Conservation (phyloP, 2,113 vertebrate species). For the Protobothrops flavoviridis region DNA sequence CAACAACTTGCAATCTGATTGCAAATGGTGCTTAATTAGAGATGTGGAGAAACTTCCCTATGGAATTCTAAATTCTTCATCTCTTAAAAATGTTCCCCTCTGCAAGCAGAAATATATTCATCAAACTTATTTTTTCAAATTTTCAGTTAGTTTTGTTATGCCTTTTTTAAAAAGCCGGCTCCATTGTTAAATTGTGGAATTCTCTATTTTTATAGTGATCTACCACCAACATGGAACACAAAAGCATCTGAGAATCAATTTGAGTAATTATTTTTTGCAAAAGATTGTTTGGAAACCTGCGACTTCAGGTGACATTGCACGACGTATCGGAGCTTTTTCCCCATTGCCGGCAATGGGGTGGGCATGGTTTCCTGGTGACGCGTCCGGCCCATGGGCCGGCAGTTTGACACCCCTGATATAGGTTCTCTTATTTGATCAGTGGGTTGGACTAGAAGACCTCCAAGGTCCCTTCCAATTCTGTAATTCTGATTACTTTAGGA, state of each 20-base stretch:
- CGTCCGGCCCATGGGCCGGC: too few relatives aligned
- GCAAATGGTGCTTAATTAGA: background rate
- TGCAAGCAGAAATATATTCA: background rate
- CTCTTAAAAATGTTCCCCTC: background rate
- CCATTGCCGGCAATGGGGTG: too few relatives aligned
- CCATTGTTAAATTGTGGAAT: background rate
- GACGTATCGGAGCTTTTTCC: too few relatives aligned
- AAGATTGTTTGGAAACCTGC: background rate
- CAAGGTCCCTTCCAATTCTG: too few relatives aligned
- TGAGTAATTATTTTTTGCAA: background rate
- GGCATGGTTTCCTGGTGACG: too few relatives aligned
- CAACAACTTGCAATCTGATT: background rate
- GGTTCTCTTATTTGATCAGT: too few relatives aligned
- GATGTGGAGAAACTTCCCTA: background rate
- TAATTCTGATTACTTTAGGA: constrained; percentile 22
- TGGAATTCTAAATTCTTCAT: background rate
- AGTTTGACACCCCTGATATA: too few relatives aligned
- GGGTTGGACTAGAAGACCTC: too few relatives aligned
- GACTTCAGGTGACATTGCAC: too few relatives aligned
- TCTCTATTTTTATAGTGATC: background rate
- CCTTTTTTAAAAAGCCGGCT: background rate
- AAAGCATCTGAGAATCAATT: background rate
- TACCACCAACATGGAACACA: background rate
- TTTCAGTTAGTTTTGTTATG: background rate
- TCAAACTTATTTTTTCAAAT: background rate